Base-by-base conservation (phyloP, 2,888 invertebrate genomes). In the Caenorhabditis japonica region DNA sequence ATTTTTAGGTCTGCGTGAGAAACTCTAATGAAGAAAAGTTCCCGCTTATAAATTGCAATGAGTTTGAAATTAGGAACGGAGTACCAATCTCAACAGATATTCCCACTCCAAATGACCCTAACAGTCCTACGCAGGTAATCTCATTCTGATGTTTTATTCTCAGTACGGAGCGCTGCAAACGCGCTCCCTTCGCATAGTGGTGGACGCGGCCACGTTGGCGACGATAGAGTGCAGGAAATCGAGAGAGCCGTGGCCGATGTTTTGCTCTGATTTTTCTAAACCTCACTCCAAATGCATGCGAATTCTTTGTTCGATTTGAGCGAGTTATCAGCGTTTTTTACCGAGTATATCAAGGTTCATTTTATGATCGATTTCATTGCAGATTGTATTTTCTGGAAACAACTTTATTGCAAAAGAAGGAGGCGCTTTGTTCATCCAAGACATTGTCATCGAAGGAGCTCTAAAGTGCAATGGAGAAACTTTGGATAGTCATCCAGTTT, bases 391-490 rank as follows among this genome's bases (percentile, higher is more conserved):
- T 38, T 66, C 76, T 21, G 83, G 80, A 19, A 79, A 83, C 69
- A 83, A 83, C 44, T 83, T 83, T 34, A 77, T 77, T 27, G 79
- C 77, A 0, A 62, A 69, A 4, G 77, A 77, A 51, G 83, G 83
- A 17, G 83, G 81, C 12, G 81, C 83, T 1, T 38, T 83, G 10
- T 83, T 81, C 58, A 47, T 83, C 4, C 83, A 83, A 58, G 83
- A 83, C 36, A 83, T 83, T 51, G 74, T 75, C 4, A 55, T 83
- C 13, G 81, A 83, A 5, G 83, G 83, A 34, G 47, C 60, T 15
- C 34, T 77, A 13, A 73, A 72, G 13, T 83, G 83, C 43, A 58
- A 71, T 39, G 69, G 73, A 41, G 77, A 76, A 46, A 34, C 25
- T 17, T 25, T 66, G 19, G 76, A 78, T 43, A 75, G 59, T 38